phyloP scores from a whole-genome alignment of 23 tunicate genomes.

The Pegea sp. region DNA sequence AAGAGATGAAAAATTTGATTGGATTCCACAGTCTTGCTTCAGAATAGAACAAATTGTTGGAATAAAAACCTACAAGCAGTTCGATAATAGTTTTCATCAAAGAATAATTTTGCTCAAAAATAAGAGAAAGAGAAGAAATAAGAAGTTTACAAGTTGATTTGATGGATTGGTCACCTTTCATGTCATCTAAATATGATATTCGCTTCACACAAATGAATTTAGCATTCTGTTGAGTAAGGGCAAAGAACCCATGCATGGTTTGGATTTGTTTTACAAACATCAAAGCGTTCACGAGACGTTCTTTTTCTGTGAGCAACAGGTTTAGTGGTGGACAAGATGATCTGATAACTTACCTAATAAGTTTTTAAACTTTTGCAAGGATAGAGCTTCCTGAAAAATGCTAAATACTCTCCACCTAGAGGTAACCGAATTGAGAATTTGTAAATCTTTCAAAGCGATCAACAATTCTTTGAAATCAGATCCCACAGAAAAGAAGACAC shows the following conservation, averaged over 20 bases:
- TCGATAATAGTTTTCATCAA: not conserved
- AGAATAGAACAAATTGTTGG: slow-evolving; percentile 13
- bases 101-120: too few species aligned
- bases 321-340: too few species aligned
- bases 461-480: slow-evolving; percentile 28
- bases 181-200: not conserved
- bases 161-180: not conserved
- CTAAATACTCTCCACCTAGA: slow-evolving; percentile 34
- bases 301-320: too few species aligned
- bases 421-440: slow-evolving; percentile 7
- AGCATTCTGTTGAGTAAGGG: slow-evolving; percentile 54
- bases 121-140: not conserved
- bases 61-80: not conserved
- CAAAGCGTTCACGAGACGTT: slow-evolving; percentile 34
- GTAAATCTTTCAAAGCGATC: slow-evolving; percentile 7
- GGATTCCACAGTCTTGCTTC: slow-evolving; percentile 84
- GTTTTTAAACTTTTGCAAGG: slow-evolving; percentile 47
- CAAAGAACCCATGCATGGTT: slow-evolving; percentile 86
- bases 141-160: not conserved
- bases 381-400: slow-evolving; percentile 16
- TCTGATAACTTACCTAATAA: slow-evolving; percentile 27
- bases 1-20: slow-evolving; percentile 68
- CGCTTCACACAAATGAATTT: slow-evolving; percentile 55
- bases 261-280: slow-evolving; percentile 79
- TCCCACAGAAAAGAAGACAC: slow-evolving; percentile 33